Evolutionary conservation across 2,797 vertebrate species (phyloP), one percentile per base, ranked within the genome.

Genomic region (Sebastes glaucus): DNA sequence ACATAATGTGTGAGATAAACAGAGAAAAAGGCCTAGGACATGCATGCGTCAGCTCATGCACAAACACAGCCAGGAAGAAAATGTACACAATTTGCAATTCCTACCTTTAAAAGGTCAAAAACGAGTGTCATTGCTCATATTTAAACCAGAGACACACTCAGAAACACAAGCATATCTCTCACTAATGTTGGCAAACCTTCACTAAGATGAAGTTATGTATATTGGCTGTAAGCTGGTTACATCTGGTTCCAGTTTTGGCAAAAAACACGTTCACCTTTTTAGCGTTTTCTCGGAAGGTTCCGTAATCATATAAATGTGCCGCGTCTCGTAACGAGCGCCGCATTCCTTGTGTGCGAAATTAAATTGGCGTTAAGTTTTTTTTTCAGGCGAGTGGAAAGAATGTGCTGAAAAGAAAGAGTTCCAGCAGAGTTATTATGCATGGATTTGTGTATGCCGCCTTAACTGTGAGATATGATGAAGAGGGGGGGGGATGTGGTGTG

Each of bases 31-130:
- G 13, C 57, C 28, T 9, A 5, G 4, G 65, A 71, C 75, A 62
- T 53, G 46, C 49, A 28, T 14, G 38, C 2, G 64, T 76, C 74
- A 59, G 64, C 73, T 64, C 3, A 1, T 14, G 64, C 71, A 69
- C 65, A 71, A 74, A 83, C 69, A 80, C 55, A 30, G 52, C 20
- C 27, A 4, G 16, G 13, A 7, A 14, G 1, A 7, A 73, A 59
- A 60, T 52, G 9, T 52, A 77, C 65, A 74, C 56, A 10, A 77
- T 84, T 84, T 89, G 60, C 71, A 80, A 78, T 84, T 88, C 76
- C 69, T 30, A 49, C 77, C 79, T 72, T 63, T 16, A 0, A 83
- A 90, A 91, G 85, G 90, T 92, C 91, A 88, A 55, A 55, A 66
- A 80, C 62, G 2, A 56, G 70, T 78, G 77, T 80, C 64, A 63